phyloP scores from a whole-genome alignment of 2,797 vertebrate genomes.

The Telmatherina bonti region DNA sequence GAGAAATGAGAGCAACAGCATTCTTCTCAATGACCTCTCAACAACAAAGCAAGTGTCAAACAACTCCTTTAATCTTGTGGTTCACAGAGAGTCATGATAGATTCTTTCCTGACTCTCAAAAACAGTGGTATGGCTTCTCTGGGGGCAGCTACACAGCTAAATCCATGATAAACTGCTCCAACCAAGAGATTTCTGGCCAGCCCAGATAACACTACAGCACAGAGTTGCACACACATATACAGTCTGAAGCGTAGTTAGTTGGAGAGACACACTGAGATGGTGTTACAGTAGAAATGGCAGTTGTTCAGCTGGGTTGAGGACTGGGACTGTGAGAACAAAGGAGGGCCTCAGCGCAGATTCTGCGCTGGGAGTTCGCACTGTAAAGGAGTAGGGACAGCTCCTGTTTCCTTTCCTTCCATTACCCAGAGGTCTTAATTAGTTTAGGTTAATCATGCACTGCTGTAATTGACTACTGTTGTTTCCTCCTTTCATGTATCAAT shows the following conservation, averaged over 20 bases:
- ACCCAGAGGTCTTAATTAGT: slow-evolving; percentile 88
- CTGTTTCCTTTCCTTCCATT: slow-evolving; percentile 77
- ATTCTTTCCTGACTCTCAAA: not conserved
- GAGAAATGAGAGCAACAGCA: not conserved
- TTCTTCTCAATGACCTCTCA: not conserved
- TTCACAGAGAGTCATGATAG: not conserved
- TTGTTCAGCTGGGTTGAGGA: slow-evolving; percentile 63
- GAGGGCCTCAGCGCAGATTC: slow-evolving; percentile 56
- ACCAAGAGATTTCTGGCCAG: slow-evolving; percentile 3
- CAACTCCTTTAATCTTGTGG: not conserved
- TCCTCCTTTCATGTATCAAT: slow-evolving; percentile 82
- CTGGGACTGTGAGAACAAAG: slow-evolving; percentile 76
- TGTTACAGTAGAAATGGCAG: slow-evolving; percentile 54
- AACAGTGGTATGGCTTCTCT: not conserved
- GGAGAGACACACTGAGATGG: slow-evolving; percentile 3
- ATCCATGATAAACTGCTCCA: not conserved
- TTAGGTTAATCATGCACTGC: slow-evolving; percentile 83
- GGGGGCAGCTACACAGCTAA: not conserved
- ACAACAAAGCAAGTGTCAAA: not conserved
- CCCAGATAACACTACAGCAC: slow-evolving; percentile 1
- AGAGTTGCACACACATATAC: slow-evolving; percentile 6
- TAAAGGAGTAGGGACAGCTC: slow-evolving; percentile 63
- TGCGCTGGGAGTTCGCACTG: slow-evolving; percentile 74
- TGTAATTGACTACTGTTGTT: slow-evolving; percentile 83
- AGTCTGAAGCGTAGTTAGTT: slow-evolving; percentile 14